Base-by-base conservation (phyloP, 2,888 invertebrate genomes). In the Euplexia lucipara region DNA sequence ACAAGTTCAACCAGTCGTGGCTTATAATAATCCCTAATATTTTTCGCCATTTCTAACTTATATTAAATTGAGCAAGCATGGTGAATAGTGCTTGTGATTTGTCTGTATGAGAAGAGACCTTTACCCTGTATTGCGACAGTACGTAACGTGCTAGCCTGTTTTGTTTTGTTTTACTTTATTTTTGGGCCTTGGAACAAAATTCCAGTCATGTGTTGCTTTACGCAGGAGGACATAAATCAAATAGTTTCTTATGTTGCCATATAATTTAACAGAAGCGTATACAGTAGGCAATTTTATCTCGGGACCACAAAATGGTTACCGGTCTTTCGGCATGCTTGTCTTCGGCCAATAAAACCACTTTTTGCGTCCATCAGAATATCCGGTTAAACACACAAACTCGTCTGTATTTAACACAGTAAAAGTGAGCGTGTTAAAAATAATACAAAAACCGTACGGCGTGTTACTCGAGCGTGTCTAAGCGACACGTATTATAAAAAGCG, bases 381-480 rank as follows among this genome's bases (percentile, higher is more conserved):
- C 64, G 48, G 59, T 71, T 52, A 65, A 73, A 53, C 71, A 75
- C 35, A 70, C 52, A 62, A 62, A 63, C 70, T 42, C 37, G 42
- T 44, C 68, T 1, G 44, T 34, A 30, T 54, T 45, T 7, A 60
- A 60, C 37, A 47, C 47, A 22, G 65, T 76, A 76, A 74, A 77
- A 74, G 77, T 71, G 45, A 65, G 47, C 63, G 56, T 65, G 56
- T 52, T 48, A 8, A 53, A 77, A 77, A 65, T 71, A 59, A 71
- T 48, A 70, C 8, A 52, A 61, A 3, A 62, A 73, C 54, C 30
- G 37, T 47, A 52, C 48, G 30, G 20, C 56, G 65, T 71, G 61
- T 74, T 75, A 81, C 81, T 79, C 78, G 67, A 63, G 59, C 71
- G 75, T 37, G 52, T 49, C 79, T 47, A 63, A 78, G 22, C 8